These are phyloP conservation scores for Rhynchotus rufescens DNA, from an alignment of 2,797 vertebrate species.

Conservation along the genomic window DNA sequence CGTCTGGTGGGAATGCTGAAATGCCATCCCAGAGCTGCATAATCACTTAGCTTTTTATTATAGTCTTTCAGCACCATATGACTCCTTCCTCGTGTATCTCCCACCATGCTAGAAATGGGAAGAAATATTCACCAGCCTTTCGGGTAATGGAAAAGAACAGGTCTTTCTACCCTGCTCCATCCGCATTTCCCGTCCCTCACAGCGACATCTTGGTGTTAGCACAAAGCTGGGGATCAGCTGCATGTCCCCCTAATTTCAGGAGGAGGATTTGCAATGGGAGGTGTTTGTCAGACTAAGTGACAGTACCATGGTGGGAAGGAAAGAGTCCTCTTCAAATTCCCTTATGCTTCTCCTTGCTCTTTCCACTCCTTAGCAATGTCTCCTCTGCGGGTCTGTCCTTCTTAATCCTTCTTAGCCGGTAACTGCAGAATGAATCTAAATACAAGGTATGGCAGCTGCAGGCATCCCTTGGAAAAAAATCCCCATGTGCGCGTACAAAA, in stretches of 20 bases:
- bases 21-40: constrained; percentile 46
- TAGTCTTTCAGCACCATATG: constrained; percentile 29
- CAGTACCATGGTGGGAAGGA: background rate
- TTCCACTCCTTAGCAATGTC: background rate
- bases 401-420: background rate
- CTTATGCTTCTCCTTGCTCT: background rate
- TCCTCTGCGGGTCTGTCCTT: constrained; percentile 17
- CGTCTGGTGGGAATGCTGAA: constrained; percentile 49
- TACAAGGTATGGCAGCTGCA: constrained; percentile 13
- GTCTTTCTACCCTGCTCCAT: background rate
- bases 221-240: background rate
- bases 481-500: background rate
- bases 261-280: background rate
- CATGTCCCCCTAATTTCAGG: background rate
- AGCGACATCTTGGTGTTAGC: background rate
- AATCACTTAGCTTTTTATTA: constrained; percentile 52
- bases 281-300: constrained; percentile 8
- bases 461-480: background rate
- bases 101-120: constrained; percentile 18
- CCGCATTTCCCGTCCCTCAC: background rate
- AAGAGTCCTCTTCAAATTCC: background rate
- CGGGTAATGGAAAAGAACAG: background rate
- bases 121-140: constrained; percentile 8
- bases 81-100: constrained; percentile 9
- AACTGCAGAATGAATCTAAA: constrained; percentile 3